Conservation (phyloP, 2,113 vertebrate species). For the Aphelocoma coerulescens region DNA sequence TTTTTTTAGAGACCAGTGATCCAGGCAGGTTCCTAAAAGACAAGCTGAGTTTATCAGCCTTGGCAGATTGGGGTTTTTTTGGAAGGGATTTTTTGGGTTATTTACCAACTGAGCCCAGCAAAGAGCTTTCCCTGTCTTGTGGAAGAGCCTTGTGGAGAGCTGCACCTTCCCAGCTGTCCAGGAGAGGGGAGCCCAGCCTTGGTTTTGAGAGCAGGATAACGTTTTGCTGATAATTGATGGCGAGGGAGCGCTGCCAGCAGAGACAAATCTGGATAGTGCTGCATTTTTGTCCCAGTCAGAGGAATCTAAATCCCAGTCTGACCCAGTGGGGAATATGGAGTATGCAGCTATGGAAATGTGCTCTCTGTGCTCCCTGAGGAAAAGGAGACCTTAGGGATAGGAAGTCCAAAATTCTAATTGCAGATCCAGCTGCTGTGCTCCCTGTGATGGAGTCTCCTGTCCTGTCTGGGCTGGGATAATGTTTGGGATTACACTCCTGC, state of each 20-base stretch:
- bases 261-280: not conserved
- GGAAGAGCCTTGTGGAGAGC: not conserved
- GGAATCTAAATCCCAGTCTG: not conserved
- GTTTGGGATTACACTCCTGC: not conserved
- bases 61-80: not conserved
- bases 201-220: not conserved
- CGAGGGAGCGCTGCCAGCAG: not conserved
- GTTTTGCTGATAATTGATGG: not conserved
- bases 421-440: not conserved
- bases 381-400: not conserved
- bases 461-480: not conserved
- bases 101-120: not conserved
- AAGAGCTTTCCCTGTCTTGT: not conserved
- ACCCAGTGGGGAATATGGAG: not conserved
- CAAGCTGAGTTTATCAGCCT: not conserved
- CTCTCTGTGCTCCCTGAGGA: not conserved
- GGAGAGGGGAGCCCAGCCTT: constrained; percentile 55
- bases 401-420: not conserved
- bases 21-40: not conserved
- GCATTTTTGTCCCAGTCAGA: not conserved
- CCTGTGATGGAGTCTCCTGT: not conserved
- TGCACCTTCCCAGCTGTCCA: constrained; percentile 48
- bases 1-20: not conserved
- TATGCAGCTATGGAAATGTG: not conserved
- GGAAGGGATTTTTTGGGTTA: not conserved